Conservation (phyloP, 2,797 vertebrate species). For the Holocentrus rufus region DNA sequence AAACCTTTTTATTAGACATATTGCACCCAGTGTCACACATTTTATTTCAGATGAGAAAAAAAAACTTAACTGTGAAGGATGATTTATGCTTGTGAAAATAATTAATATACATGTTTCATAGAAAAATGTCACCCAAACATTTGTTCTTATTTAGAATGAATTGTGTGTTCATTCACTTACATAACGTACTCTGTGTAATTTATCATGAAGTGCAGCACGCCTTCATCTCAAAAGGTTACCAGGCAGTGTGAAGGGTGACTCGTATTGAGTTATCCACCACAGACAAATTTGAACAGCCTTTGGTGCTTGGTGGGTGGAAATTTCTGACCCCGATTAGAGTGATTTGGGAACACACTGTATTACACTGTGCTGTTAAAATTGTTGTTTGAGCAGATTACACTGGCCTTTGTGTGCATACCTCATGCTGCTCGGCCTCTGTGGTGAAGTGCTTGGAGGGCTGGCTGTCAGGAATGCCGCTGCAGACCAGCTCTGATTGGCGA, state of each 20-base stretch:
- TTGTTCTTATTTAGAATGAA: not conserved
- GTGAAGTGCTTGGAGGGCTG: constrained; percentile 89
- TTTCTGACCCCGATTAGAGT: not conserved
- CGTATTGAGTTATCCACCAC: too few relatives aligned
- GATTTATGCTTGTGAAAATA: too few relatives aligned
- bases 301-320: too few relatives aligned
- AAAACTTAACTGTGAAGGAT: too few relatives aligned
- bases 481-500: constrained; percentile 93
- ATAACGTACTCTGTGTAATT: too few relatives aligned
- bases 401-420: constrained; percentile 81
- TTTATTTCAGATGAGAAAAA: too few relatives aligned
- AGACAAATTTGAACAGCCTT: too few relatives aligned
- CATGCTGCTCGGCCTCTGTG: constrained; percentile 92
- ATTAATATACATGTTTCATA: not conserved
- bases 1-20: too few relatives aligned
- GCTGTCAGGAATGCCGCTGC: constrained; percentile 88
- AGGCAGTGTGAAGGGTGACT: too few relatives aligned
- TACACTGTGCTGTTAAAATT: not conserved
- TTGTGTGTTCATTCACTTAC: not conserved
- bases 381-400: not conserved
- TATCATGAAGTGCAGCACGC: too few relatives aligned
- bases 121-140: not conserved
- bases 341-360: not conserved
- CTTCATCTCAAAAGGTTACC: too few relatives aligned
- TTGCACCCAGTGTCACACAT: too few relatives aligned